These are phyloP conservation scores for Ardeotis arabs DNA, from an alignment of 2,113 vertebrate species.

Conservation along the genomic window DNA sequence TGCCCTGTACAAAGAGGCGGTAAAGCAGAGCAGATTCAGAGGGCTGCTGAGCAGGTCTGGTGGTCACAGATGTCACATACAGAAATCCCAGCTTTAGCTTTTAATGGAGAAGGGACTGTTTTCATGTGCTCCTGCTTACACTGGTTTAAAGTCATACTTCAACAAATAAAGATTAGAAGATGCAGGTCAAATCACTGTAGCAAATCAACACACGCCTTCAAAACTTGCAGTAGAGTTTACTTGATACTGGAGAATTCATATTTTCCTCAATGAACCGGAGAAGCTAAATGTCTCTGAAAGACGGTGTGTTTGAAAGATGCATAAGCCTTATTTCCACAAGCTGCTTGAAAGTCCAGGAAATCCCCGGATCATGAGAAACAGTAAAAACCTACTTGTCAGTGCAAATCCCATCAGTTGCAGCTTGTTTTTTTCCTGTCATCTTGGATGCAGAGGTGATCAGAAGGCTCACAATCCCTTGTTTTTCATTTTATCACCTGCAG, in stretches of 20 bases:
- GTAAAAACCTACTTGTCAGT: not conserved
- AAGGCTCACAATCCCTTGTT: not conserved
- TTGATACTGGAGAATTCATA: not conserved
- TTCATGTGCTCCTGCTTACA: not conserved
- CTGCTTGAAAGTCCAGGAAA: conserved; percentile 3
- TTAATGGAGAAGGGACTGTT: not conserved
- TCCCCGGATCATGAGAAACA: not conserved
- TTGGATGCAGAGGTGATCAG: not conserved
- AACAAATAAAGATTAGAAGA: not conserved
- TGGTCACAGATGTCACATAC: not conserved
- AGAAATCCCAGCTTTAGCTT: not conserved
- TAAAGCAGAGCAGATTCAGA: not conserved
- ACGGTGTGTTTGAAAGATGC: not conserved
- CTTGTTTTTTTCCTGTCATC: conserved; percentile 12
- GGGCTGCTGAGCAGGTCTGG: not conserved
- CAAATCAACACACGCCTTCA: not conserved
- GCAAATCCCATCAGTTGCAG: not conserved
- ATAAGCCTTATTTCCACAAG: not conserved
- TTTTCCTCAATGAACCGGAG: not conserved
- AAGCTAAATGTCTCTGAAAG: not conserved
- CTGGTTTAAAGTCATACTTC: not conserved
- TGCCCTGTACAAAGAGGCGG: not conserved
- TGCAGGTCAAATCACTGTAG: not conserved
- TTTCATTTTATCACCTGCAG: not conserved
- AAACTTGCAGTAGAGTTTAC: not conserved